Percentiles rank a stretch among this genome's conserved stretches.
Conservation (phyloP, 2,797 vertebrate species). For the Girardinus metallicus region DNA sequence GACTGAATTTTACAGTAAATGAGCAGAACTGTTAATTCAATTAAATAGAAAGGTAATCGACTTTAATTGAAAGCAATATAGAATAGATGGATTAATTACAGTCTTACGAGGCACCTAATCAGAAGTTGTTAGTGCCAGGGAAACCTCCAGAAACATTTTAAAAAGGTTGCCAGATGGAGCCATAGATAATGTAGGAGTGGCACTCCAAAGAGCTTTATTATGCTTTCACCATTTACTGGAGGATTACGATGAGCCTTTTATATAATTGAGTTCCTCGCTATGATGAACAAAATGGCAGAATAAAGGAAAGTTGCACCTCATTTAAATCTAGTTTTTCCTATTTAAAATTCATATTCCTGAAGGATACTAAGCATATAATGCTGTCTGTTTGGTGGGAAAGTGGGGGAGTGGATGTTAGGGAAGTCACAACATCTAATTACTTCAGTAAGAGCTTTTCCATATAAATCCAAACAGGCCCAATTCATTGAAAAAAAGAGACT, state of each 20-base stretch:
- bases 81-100: neutral
- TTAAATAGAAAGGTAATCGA: neutral
- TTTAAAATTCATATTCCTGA: neutral
- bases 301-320: neutral
- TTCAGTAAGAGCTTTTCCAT: neutral
- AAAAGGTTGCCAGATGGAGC: neutral
- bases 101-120: neutral
- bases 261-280: neutral
- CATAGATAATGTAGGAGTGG: neutral
- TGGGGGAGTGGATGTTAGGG: neutral
- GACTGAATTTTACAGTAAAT: neutral
- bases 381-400: neutral
- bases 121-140: neutral
- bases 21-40: neutral
- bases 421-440: neutral
- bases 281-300: neutral
- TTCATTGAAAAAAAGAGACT: neutral
- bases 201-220: neutral
- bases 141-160: neutral
- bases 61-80: neutral
- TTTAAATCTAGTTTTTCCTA: neutral
- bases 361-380: neutral
- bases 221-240: neutral
- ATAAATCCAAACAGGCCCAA: neutral
- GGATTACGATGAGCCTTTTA: neutral